Percentiles rank a stretch among this genome's conserved stretches.
phyloP scores from a whole-genome alignment of 2,888 invertebrate species.

The Masnerella sp. region DNA sequence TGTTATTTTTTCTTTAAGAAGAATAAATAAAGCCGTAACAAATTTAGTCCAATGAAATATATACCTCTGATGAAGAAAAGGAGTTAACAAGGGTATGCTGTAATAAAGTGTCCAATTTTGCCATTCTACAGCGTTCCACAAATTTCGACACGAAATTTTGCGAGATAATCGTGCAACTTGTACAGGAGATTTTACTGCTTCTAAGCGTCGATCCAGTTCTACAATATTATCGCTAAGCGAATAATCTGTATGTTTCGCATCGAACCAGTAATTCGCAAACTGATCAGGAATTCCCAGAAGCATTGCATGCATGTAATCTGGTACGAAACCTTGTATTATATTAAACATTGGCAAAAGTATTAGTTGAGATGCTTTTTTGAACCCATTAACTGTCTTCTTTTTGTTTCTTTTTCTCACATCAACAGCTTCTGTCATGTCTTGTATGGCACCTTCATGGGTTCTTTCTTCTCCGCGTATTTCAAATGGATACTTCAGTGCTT shows the following conservation, averaged over 20 bases:
- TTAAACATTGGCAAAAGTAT: slow-evolving; percentile 44
- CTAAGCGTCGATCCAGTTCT: slow-evolving; percentile 9
- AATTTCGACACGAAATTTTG: slow-evolving; percentile 2
- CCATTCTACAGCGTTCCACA: slow-evolving; percentile 37
- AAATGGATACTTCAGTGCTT: slow-evolving; percentile 20
- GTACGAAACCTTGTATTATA: slow-evolving; percentile 49
- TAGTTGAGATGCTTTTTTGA: slow-evolving; percentile 30
- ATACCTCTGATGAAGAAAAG: slow-evolving; percentile 1
- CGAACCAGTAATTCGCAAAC: slow-evolving; percentile 53
- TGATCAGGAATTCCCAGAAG: slow-evolving; percentile 46
- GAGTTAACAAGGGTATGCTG: slow-evolving; percentile 11
- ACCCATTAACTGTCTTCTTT: slow-evolving; percentile 22
- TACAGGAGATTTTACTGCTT: slow-evolving; percentile 17
- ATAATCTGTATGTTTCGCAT: neutral
- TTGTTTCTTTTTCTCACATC: slow-evolving; percentile 15
- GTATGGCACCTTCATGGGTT: slow-evolving; percentile 7
- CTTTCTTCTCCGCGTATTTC: slow-evolving; percentile 8
- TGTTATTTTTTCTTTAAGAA: slow-evolving; percentile 18
- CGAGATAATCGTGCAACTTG: slow-evolving; percentile 32
- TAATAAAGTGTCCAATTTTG: slow-evolving; percentile 18
- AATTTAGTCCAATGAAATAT: slow-evolving; percentile 12
- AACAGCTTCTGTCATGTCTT: slow-evolving; percentile 14
- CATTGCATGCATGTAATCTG: slow-evolving; percentile 61
- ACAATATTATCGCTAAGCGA: neutral
- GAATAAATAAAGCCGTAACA: slow-evolving; percentile 13